Conservation (phyloP, 2,797 vertebrate species). For the Lagorchestes hirsutus region DNA sequence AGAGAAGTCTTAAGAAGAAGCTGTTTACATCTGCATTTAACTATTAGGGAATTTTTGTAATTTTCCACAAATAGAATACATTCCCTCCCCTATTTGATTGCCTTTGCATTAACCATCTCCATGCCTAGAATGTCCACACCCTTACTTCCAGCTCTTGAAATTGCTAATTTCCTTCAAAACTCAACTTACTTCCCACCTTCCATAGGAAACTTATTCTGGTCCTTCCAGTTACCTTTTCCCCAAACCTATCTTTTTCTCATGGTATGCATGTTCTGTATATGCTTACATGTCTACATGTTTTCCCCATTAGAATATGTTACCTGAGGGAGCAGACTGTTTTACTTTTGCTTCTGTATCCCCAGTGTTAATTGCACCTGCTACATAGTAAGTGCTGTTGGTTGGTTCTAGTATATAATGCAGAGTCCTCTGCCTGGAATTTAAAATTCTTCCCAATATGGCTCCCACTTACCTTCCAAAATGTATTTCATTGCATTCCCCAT, state of each 20-base stretch:
- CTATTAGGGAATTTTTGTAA: background rate
- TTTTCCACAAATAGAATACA: background rate
- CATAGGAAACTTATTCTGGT: background rate
- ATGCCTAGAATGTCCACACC: background rate
- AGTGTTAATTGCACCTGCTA: background rate
- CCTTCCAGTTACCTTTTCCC: background rate
- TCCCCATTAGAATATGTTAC: background rate
- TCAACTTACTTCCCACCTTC: background rate
- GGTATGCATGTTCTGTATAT: background rate
- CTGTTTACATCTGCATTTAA: background rate
- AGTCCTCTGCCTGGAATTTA: background rate
- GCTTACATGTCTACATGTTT: background rate
- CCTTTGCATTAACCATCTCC: background rate
- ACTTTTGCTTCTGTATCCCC: background rate
- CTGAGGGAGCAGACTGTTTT: background rate
- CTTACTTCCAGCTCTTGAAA: background rate
- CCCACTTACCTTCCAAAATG: background rate
- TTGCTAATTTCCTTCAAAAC: background rate
- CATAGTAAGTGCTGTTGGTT: background rate
- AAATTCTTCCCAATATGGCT: background rate
- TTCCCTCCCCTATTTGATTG: background rate
- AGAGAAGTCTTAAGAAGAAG: background rate
- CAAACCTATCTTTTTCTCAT: background rate
- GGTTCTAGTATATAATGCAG: background rate
- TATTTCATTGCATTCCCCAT: background rate